These are phyloP conservation scores for Chiloscyllium plagiosum DNA, from an alignment of 2,113 vertebrate species.

Conservation along the genomic window DNA sequence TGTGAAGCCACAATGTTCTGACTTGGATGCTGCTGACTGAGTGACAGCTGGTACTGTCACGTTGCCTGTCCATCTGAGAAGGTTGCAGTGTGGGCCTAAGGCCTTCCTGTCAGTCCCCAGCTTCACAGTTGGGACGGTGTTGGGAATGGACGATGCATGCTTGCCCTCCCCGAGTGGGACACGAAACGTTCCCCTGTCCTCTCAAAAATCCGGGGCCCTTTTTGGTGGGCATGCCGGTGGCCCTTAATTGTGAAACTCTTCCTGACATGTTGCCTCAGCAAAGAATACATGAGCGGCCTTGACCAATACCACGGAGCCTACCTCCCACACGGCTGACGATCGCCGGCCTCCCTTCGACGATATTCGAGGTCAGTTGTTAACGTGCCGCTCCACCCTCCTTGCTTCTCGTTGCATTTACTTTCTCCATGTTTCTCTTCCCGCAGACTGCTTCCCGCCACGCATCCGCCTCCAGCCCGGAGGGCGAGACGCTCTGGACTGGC, in stretches of 20 bases:
- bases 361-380: not conserved
- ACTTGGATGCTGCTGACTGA: not conserved
- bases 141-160: not conserved
- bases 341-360: too few relatives aligned
- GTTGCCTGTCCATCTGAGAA: not conserved
- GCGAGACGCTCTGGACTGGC: constrained; percentile 15
- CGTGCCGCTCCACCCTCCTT: not conserved
- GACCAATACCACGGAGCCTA: not conserved
- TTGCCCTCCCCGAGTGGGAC: not conserved
- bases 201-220: not conserved
- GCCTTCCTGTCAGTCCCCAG: too few relatives aligned
- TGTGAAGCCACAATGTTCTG: not conserved
- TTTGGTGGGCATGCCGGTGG: not conserved
- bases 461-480: constrained; percentile 33
- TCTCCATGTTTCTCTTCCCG: not conserved
- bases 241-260: not conserved
- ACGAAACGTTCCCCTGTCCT: not conserved
- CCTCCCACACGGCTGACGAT: not conserved
- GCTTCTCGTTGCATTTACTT: not conserved
- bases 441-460: constrained; percentile 36
- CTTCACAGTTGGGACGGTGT: not conserved
- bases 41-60: not conserved
- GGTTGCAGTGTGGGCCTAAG: not conserved
- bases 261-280: not conserved
- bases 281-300: not conserved